A percentile compares a stretch with the other conserved stretches of the same genome.
Evolutionary conservation across 2,888 invertebrate genomes (phyloP).

Genomic region (Alloplasta piceator): DNA sequence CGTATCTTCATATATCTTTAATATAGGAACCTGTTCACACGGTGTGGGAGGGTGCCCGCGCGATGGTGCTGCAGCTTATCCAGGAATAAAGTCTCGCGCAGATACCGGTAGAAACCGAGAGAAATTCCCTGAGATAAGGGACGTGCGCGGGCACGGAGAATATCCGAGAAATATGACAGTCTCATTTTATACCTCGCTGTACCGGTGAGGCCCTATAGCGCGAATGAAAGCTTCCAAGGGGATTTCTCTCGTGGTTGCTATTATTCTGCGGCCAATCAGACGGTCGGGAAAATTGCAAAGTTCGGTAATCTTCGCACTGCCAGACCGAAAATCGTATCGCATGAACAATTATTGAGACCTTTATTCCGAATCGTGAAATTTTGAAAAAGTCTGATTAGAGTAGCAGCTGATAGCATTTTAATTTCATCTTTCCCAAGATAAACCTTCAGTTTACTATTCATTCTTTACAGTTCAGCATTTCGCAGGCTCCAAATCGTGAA

Average conservation of each 20-base stretch:
- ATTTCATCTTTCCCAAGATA: conserved; percentile 1
- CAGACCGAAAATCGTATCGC: conserved; percentile 1
- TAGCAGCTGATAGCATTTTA: not conserved
- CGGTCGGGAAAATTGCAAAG: conserved; percentile 32
- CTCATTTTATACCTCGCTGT: conserved; percentile 50
- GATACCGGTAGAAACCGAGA: conserved; percentile 59
- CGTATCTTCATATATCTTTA: not conserved
- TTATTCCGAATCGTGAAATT: conserved; percentile 20
- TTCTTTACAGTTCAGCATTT: not conserved
- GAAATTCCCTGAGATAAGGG: conserved; percentile 61
- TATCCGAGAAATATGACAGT: conserved; percentile 63
- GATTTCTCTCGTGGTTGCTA: conserved; percentile 38
- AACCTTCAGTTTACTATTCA: not conserved
- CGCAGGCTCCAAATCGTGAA: no score
- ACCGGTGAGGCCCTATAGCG: not conserved
- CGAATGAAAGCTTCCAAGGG: conserved; percentile 8
- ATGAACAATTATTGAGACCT: conserved; percentile 44
- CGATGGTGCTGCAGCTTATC: conserved; percentile 57
- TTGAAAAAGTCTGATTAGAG: conserved; percentile 8
- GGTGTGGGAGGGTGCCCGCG: conserved; percentile 15
- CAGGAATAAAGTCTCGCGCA: conserved; percentile 59
- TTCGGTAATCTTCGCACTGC: conserved; percentile 19
- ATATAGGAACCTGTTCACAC: conserved; percentile 36
- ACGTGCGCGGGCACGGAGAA: conserved; percentile 34
- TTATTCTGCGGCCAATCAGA: conserved; percentile 46